Evolutionary conservation across 2,797 vertebrate genomes (phyloP), one percentile per base, ranked within the genome.

Genomic region (Coregonus sp.): DNA sequence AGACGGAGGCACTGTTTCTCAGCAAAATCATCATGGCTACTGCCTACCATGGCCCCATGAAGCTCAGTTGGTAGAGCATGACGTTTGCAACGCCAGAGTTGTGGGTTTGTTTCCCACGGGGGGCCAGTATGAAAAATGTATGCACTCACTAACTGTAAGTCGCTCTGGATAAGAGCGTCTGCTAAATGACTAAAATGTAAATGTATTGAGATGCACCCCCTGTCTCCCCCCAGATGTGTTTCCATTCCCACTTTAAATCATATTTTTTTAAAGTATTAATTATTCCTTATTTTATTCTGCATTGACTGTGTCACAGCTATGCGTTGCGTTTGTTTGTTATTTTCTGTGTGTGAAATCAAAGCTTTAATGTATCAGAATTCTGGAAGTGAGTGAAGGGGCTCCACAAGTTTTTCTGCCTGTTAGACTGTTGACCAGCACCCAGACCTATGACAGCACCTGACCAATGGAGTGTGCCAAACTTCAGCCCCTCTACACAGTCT

Each of bases 171-270:
- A 25, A 25, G 25, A 25, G 25, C 25, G 25, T 25, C 25, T 25
- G 25, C 25, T 25, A 25, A 25, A 25, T 25, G 25, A 25, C 25
- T 25, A 25, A 25, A 25, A 25, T 25, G 25, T 25, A 25, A 25
- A 25, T 25, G 25, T 25, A 25, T 25, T 25, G 69, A 50, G 69
- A 40, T 70, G 40, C 40, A 70, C 70, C 15, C 9, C 40, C 7
- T 40, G 40, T 47, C 40, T 47, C 9, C 7, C 40, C 40, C 16
- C 33, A 87, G 83, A 90, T 82, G 77, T 89, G 82, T 87, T 70
- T 56, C 74, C 82, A 78, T 82, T 80, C 63, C 83, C 72, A 50
- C 67, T 63, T 73, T 90, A 92, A 92, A 84, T 92, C 85, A 91
- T 92, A 91, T 61, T 86, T 81, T 35, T 73, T 84, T 85, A 68